phyloP scores from a whole-genome alignment of 30 jellyfish, hydroid and myxozoan species.

The Rhopilema esculentum region DNA sequence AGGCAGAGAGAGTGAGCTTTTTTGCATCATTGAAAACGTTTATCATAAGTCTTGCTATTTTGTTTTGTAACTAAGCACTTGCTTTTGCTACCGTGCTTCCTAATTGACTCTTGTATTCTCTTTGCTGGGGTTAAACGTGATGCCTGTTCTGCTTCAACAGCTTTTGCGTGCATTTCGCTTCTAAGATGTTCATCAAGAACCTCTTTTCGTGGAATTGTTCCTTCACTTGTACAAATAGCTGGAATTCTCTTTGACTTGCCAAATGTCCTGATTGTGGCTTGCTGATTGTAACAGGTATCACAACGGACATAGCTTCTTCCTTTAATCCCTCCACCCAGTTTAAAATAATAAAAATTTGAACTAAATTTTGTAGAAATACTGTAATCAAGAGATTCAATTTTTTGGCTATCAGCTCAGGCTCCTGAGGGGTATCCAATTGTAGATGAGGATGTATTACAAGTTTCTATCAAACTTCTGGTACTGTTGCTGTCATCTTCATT shows the following conservation, averaged over 20 bases:
- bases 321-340: conserved; percentile 10
- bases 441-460: neutral
- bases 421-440: neutral
- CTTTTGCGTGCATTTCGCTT: conserved; percentile 21
- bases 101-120: conserved; percentile 8
- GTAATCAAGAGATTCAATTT: neutral
- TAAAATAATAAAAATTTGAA: neutral
- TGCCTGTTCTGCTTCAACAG: conserved; percentile 27
- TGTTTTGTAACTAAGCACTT: neutral
- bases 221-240: conserved; percentile 13
- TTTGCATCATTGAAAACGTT: conserved; percentile 35
- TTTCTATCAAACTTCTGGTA: neutral
- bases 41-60: conserved; percentile 1
- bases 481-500: neutral
- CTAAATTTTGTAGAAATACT: neutral
- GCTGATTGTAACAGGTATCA: conserved; percentile 17
- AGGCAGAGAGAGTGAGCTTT: conserved; percentile 33
- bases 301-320: conserved; percentile 8
- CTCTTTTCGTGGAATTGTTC: conserved; percentile 14
- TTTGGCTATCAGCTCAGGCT: neutral
- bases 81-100: conserved; percentile 29
- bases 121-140: conserved; percentile 21
- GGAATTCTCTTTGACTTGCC: conserved; percentile 21
- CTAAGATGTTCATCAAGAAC: conserved; percentile 9
- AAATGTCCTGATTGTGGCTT: conserved; percentile 13